Evolutionary conservation across 1,140 invertebrate genomes (phyloP).

Genomic region (Forficula auricularia): DNA sequence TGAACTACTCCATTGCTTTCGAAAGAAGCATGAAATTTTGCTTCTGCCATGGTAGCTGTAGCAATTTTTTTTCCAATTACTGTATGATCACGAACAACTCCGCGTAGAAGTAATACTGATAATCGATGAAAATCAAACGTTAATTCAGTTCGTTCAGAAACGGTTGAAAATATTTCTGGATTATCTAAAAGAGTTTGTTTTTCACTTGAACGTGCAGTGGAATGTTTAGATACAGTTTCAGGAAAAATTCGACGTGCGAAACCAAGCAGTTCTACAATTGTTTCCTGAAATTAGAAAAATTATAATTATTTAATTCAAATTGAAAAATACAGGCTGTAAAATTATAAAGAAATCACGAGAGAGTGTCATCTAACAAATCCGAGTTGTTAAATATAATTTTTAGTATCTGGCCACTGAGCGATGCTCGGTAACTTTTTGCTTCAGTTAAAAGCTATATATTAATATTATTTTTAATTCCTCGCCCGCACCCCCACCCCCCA

Average conservation of each 20-base stretch:
- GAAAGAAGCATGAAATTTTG: slow-evolving; percentile 66
- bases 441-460: no score
- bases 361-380: no score
- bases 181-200: slow-evolving; percentile 4
- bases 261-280: slow-evolving; percentile 77
- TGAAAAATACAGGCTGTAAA: neutral
- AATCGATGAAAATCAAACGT: slow-evolving; percentile 84
- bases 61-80: slow-evolving; percentile 73
- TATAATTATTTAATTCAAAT: slow-evolving; percentile 4
- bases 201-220: slow-evolving; percentile 8
- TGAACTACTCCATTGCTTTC: no score
- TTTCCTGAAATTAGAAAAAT: slow-evolving; percentile 47
- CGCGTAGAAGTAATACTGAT: slow-evolving; percentile 68
- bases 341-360: no score
- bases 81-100: slow-evolving; percentile 49
- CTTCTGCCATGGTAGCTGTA: slow-evolving; percentile 78
- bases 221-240: slow-evolving; percentile 1
- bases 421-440: no score
- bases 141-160: slow-evolving; percentile 43
- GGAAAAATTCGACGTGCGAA: slow-evolving; percentile 63
- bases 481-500: no score
- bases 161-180: slow-evolving; percentile 18
- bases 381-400: no score
- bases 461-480: no score
- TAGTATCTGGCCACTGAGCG: no score